Evolutionary conservation across 35 echinoderm and acorn worm genomes (phyloP), one percentile per base, ranked within the genome.

Genomic region (Nesometra sesokonis): DNA sequence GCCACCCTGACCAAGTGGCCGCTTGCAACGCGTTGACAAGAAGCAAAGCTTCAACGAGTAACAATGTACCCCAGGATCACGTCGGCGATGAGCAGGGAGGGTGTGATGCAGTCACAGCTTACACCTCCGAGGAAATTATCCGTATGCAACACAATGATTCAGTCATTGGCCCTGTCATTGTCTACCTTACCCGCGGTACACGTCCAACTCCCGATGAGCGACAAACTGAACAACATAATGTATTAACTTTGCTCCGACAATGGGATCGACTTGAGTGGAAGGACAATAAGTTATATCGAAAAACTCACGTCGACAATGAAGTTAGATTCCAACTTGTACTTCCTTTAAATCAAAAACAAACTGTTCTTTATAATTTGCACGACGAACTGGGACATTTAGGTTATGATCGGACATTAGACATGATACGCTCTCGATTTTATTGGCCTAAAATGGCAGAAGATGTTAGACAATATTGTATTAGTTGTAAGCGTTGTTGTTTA

Each of bases 341-440:
- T 0, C 94, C 94, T 27, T 17, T 32, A 0, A 77, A 40, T 40
- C 31, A 87, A 2, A 82, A 90, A 35, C 13, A 84, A 5, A 29
- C 77, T 80, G 87, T 57, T 29, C 84, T 97, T 7, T 13, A 40
- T 0, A 77, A 76, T 11, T 15, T 93, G 5, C 90, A 97, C 31
- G 30, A 85, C 36, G 91, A 86, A 34, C 34, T 93, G 3, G 91
- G 86, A 31, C 91, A 93, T 36, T 46, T 87, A 7, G 91, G 91
- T 32, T 52, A 84, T 29, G 91, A 92, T 23, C 80, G 86, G 3
- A 92, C 86, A 4, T 31, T 87, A 32, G 83, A 88, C 17, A 35
- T 91, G 30, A 77, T 87, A 57, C 85, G 90, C 31, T 38, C 30
- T 36, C 38, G 90, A 3, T 91, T 91, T 35, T 91, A 91, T 35